Percentiles rank a stretch among this genome's conserved stretches.
Conservation (phyloP, 1,140 invertebrate genomes). For the Drosophila navojoa region DNA sequence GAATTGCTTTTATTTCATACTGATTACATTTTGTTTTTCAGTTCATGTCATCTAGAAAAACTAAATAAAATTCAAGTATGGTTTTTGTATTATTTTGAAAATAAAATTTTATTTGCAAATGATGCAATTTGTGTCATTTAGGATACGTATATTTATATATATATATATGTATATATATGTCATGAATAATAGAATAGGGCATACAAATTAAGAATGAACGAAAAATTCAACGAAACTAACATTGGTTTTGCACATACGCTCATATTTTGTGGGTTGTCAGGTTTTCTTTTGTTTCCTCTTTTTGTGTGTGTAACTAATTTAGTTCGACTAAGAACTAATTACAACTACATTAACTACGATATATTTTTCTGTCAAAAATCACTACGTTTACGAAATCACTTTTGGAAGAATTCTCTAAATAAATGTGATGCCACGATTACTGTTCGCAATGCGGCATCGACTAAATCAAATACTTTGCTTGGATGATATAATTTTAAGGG, state of each 20-base stretch:
- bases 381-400: slow-evolving; percentile 77
- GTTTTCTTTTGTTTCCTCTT: neutral
- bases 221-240: slow-evolving; percentile 54
- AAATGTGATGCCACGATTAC: slow-evolving; percentile 61
- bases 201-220: slow-evolving; percentile 54
- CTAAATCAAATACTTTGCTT: slow-evolving; percentile 76
- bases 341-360: slow-evolving; percentile 66
- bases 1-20: neutral
- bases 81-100: slow-evolving; percentile 31
- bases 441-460: slow-evolving; percentile 50
- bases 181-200: slow-evolving; percentile 72
- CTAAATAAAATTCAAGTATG: slow-evolving; percentile 19
- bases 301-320: slow-evolving; percentile 49
- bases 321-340: slow-evolving; percentile 77
- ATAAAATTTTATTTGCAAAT: slow-evolving; percentile 50
- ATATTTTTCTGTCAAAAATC: slow-evolving; percentile 60
- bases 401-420: slow-evolving; percentile 74
- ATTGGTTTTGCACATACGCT: slow-evolving; percentile 23
- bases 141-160: slow-evolving; percentile 42
- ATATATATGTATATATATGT: slow-evolving; percentile 51
- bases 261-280: slow-evolving; percentile 17
- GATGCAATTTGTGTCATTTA: slow-evolving; percentile 49
- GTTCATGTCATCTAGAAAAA: neutral
- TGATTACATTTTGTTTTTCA: neutral
- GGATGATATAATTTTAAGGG: slow-evolving; percentile 20